Percentiles rank a stretch among this genome's conserved stretches.
phyloP scores from a whole-genome alignment of 2,888 invertebrate genomes.

The Drosophila dives region DNA sequence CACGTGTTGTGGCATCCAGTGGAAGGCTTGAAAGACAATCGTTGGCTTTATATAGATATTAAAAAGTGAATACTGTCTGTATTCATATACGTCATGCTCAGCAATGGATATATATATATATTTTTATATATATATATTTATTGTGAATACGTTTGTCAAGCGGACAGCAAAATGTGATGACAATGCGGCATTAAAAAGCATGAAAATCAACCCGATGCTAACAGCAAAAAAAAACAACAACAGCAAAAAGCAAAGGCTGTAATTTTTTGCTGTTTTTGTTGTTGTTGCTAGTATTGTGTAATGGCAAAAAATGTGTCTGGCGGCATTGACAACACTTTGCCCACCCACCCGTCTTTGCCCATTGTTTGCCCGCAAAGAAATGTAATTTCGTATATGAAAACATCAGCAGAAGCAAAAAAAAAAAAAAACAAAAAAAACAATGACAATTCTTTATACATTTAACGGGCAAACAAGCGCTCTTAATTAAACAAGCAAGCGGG shows the following conservation, averaged over 20 bases:
- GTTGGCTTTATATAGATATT: slow-evolving; percentile 23
- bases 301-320: slow-evolving; percentile 55
- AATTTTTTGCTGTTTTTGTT: slow-evolving; percentile 19
- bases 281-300: slow-evolving; percentile 64
- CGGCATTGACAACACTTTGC: slow-evolving; percentile 62
- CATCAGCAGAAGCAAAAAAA: background rate
- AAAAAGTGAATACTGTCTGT: slow-evolving; percentile 19
- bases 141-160: slow-evolving; percentile 39
- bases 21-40: slow-evolving; percentile 44
- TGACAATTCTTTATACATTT: slow-evolving; percentile 61
- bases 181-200: slow-evolving; percentile 72
- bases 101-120: slow-evolving; percentile 1
- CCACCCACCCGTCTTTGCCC: slow-evolving; percentile 10
- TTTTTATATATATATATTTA: background rate
- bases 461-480: slow-evolving; percentile 47
- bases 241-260: slow-evolving; percentile 19
- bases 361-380: slow-evolving; percentile 54
- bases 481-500: slow-evolving; percentile 60
- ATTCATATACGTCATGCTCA: slow-evolving; percentile 16
- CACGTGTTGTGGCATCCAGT: slow-evolving; percentile 49
- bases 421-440: slow-evolving; percentile 39
- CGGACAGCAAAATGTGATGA: slow-evolving; percentile 68
- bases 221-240: slow-evolving; percentile 23
- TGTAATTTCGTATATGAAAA: slow-evolving; percentile 63
- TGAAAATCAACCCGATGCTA: slow-evolving; percentile 58